Base-by-base conservation (phyloP, 2,113 vertebrate species). In the Rhizomys pruinosus region DNA sequence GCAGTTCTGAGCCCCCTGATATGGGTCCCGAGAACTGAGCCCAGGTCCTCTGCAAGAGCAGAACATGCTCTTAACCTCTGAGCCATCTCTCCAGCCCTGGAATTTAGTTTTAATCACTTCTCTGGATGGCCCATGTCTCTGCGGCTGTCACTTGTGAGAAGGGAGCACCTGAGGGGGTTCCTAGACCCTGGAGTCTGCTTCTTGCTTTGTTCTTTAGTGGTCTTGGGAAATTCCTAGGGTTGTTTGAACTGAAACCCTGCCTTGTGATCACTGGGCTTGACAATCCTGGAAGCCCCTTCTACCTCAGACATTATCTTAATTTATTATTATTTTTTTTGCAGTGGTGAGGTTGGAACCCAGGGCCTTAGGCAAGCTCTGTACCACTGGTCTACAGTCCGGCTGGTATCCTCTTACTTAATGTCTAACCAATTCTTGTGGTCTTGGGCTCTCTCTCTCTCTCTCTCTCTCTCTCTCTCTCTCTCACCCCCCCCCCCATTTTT, bases 271-370 rank as follows among this genome's bases (percentile, higher is more conserved):
- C 6, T 32, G 73, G 44, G 37, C 52, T 37, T 22, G 61, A 57
- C 3, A 0, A n/a, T 66, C 39, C 6, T 25, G 25, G 34, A 37
- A 63, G 37, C 39, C 12, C 47, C 7, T 0, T 27, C 3, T 0
- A 34, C 23, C 3, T 64, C 73, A 39, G 37, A 64, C 6, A 2
- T 32, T 74, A 10, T 84, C 63, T 74, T 37, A 84, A n/a, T n/a
- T 55, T 64, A 64, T 27, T 84, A 6, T 52, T 52, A 52, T 52
- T 52, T 52, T 52, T 68, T 68, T 68, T 71, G 34, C 4, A 55
- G 47, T 37, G 34, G 44, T 69, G 44, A 55, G 22, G 34, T 37
- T 71, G 25, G 47, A 85, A 85, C 15, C 22, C 20, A 47, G 23
- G 47, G 47, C 23, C 47, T 71, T 57, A 85, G 42, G 47, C 13